Percentiles rank a stretch among this genome's conserved stretches.
These are phyloP conservation scores for Drosophila sordidula DNA, from an alignment of 2,888 invertebrate genomes.

Conservation along the genomic window DNA sequence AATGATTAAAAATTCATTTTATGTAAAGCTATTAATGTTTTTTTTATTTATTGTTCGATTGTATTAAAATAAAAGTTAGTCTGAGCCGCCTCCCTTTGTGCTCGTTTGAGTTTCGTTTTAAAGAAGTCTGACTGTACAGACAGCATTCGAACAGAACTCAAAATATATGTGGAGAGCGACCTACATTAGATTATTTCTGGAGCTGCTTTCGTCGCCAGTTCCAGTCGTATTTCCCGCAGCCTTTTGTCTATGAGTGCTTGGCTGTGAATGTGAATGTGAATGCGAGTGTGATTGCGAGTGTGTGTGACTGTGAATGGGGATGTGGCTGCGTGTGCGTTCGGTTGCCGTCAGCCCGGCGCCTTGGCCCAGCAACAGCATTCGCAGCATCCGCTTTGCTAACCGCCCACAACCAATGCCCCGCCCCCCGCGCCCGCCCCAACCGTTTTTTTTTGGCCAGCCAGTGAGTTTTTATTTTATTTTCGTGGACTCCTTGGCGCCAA, in stretches of 20 bases:
- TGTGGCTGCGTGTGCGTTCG: constrained; percentile 44
- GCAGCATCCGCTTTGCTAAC: constrained; percentile 33
- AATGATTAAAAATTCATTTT: too few relatives aligned
- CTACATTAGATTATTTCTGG: constrained; percentile 43
- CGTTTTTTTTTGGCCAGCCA: constrained; percentile 1
- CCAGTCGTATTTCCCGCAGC: constrained; percentile 37
- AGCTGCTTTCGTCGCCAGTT: constrained; percentile 47
- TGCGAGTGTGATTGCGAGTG: constrained; percentile 26
- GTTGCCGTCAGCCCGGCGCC: constrained; percentile 65
- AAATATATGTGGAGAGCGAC: not conserved
- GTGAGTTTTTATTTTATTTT: constrained; percentile 65
- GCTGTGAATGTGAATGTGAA: constrained; percentile 8
- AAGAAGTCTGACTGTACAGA: not conserved
- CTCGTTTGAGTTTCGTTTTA: not conserved
- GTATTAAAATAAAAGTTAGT: too few relatives aligned
- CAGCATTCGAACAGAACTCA: not conserved
- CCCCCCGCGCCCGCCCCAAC: not conserved
- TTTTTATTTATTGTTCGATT: too few relatives aligned
- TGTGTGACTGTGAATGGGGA: constrained; percentile 1
- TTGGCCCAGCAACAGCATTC: constrained; percentile 55
- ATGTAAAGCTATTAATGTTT: too few relatives aligned
- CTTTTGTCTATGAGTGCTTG: constrained; percentile 52
- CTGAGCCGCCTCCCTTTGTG: too few relatives aligned
- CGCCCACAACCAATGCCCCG: constrained; percentile 19
- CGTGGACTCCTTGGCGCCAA: constrained; percentile 72